Evolutionary conservation across 1,140 invertebrate genomes (phyloP).

Genomic region (Sycophila sp.): DNA sequence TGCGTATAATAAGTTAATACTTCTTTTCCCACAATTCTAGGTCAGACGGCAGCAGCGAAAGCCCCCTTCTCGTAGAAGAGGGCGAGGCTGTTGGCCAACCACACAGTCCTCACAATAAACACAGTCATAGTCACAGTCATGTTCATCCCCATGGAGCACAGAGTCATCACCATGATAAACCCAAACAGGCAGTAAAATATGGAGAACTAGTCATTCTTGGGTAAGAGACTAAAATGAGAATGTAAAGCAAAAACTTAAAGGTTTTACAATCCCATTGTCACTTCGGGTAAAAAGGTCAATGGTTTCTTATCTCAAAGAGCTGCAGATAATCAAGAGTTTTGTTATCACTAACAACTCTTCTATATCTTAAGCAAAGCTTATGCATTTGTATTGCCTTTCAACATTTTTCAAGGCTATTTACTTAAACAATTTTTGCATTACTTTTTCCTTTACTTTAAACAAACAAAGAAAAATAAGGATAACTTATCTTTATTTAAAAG

Average conservation of each 20-base stretch:
- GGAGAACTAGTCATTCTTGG: slow-evolving; percentile 94
- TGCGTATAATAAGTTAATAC: slow-evolving; percentile 13
- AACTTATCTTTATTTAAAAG: background rate
- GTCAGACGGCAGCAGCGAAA: slow-evolving; percentile 65
- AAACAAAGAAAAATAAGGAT: slow-evolving; percentile 2
- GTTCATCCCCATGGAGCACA: slow-evolving; percentile 57
- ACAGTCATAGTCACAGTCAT: slow-evolving; percentile 58
- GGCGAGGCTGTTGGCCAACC: slow-evolving; percentile 63
- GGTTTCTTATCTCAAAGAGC: slow-evolving; percentile 25
- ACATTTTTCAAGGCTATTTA: background rate
- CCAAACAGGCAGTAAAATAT: slow-evolving; percentile 84
- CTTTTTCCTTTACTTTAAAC: background rate
- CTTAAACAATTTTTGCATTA: too few species aligned
- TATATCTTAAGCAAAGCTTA: slow-evolving; percentile 3
- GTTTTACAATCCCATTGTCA: background rate
- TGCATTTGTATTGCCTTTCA: background rate
- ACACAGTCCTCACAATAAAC: slow-evolving; percentile 61
- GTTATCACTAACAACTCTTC: slow-evolving; percentile 7
- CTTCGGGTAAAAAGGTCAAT: slow-evolving; percentile 16
- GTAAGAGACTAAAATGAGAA: slow-evolving; percentile 69
- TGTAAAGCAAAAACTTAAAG: background rate
- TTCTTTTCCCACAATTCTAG: slow-evolving; percentile 49
- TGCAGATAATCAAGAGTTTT: slow-evolving; percentile 16
- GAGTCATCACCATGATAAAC: slow-evolving; percentile 69
- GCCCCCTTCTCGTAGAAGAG: slow-evolving; percentile 64